Evolutionary conservation across 1,140 invertebrate species (phyloP).

Genomic region (Mylabris phalerata): DNA sequence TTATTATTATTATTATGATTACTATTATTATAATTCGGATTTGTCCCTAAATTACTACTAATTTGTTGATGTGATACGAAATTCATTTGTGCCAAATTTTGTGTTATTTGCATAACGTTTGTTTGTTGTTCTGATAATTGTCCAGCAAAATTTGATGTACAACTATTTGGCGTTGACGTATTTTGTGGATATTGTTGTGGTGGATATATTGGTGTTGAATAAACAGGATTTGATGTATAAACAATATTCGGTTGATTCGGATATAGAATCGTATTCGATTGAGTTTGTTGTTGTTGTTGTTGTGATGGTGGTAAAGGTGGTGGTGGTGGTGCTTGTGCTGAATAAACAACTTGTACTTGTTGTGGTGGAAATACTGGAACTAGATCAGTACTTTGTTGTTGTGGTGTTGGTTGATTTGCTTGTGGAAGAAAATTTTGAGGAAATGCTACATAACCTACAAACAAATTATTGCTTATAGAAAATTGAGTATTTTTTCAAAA

Average conservation of each 20-base stretch:
- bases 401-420: slow-evolving; percentile 13
- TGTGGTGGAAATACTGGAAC: slow-evolving; percentile 34
- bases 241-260: slow-evolving; percentile 32
- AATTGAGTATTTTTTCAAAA: not conserved
- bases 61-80: slow-evolving; percentile 4
- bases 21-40: slow-evolving; percentile 8
- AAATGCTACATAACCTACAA: slow-evolving; percentile 14
- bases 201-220: slow-evolving; percentile 5
- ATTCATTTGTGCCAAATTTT: slow-evolving; percentile 29
- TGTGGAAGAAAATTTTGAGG: slow-evolving; percentile 16
- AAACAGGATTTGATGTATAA: slow-evolving; percentile 29
- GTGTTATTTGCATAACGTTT: slow-evolving; percentile 26
- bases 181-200: slow-evolving; percentile 29
- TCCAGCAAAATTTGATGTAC: slow-evolving; percentile 7
- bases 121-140: not conserved
- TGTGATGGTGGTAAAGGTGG: not conserved
- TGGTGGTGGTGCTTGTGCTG: slow-evolving; percentile 1
- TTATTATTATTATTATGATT: no score
- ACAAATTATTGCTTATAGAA: not conserved
- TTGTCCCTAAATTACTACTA: not conserved
- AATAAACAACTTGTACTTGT: slow-evolving; percentile 30
- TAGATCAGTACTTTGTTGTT: slow-evolving; percentile 25
- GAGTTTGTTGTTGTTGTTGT: slow-evolving; percentile 14
- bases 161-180: slow-evolving; percentile 31
- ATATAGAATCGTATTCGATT: slow-evolving; percentile 27